phyloP scores from a whole-genome alignment of 2,797 vertebrate genomes.

The Cyclopterus lumpus region DNA sequence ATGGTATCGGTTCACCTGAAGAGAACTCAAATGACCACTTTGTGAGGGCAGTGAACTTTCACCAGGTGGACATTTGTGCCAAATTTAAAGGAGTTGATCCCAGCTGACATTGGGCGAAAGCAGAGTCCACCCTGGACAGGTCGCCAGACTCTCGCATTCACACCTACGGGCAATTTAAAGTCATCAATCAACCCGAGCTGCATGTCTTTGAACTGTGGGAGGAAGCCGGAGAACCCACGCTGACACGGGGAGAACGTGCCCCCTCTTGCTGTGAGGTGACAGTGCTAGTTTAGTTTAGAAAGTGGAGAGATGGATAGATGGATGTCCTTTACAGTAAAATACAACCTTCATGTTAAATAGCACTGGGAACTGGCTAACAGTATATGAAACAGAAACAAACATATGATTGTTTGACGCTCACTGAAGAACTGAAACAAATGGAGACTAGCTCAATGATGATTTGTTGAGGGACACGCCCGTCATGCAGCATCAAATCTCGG shows the following conservation, averaged over 20 bases:
- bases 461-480: neutral
- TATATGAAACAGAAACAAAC: neutral
- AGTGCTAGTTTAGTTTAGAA: neutral
- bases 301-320: neutral
- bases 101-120: neutral
- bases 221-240: neutral
- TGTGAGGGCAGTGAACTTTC: neutral
- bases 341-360: neutral
- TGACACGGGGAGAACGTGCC: too few relatives aligned
- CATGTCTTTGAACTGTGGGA: neutral
- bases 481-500: neutral
- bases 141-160: neutral
- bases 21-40: neutral
- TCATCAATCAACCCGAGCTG: neutral
- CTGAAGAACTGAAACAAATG: too few relatives aligned
- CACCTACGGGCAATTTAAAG: neutral
- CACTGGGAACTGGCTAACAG: neutral
- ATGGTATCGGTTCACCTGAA: neutral
- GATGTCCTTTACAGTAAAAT: neutral
- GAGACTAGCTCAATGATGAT: neutral
- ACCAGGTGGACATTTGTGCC: neutral
- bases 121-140: neutral
- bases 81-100: neutral
- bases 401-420: neutral
- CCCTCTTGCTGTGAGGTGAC: neutral